phyloP scores from a whole-genome alignment of 1,140 invertebrate genomes.

The Vollenhovia emeryi region DNA sequence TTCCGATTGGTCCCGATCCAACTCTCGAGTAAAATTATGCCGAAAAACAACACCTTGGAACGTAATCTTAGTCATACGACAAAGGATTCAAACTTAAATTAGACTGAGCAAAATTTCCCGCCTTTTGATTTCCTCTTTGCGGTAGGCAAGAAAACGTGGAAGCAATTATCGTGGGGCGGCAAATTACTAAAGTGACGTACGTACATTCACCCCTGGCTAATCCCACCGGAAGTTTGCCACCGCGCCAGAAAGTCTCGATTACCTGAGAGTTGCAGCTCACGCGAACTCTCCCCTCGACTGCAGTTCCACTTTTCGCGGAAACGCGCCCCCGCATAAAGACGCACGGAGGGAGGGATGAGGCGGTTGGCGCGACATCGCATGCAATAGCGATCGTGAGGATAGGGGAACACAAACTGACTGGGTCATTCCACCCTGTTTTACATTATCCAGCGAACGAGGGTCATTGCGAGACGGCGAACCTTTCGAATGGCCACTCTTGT shows the following conservation, averaged over 20 bases:
- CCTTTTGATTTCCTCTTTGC: neutral
- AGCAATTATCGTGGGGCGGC: conserved; percentile 1
- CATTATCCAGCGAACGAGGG: conserved; percentile 74
- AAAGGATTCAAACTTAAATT: neutral
- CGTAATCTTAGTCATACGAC: neutral
- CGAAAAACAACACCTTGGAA: too few relatives aligned
- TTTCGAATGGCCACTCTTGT: conserved; percentile 72
- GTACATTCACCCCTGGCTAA: neutral
- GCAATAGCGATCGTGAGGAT: conserved; percentile 58
- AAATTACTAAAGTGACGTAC: conserved; percentile 12
- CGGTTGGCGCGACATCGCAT: conserved; percentile 8
- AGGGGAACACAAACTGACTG: conserved; percentile 64
- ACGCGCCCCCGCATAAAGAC: conserved; percentile 4
- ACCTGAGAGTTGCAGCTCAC: conserved; percentile 13
- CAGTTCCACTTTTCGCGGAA: conserved; percentile 43
- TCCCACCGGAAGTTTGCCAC: conserved; percentile 23
- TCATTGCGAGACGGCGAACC: conserved; percentile 80
- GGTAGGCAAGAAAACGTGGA: conserved; percentile 9
- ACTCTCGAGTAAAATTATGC: too few relatives aligned
- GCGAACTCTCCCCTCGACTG: neutral
- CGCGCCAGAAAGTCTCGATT: conserved; percentile 36
- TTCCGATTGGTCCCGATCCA: too few relatives aligned
- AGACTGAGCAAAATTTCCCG: neutral
- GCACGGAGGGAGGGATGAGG: neutral
- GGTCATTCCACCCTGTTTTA: conserved; percentile 80